These are phyloP conservation scores for Cephalopholis sonnerati DNA, from an alignment of 2,113 vertebrate genomes.

Conservation along the genomic window DNA sequence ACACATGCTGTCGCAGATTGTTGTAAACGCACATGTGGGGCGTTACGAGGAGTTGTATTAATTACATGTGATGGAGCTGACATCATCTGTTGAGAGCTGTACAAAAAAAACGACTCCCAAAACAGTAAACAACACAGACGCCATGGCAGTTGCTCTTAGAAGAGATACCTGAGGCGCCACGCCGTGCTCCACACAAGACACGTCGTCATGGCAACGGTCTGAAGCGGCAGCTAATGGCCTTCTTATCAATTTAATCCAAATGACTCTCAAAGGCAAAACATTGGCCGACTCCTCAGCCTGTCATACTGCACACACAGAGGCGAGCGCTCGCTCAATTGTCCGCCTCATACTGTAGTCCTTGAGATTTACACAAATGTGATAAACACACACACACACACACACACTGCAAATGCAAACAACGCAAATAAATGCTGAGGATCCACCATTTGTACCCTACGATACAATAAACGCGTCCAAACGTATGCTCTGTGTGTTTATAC, in stretches of 20 bases:
- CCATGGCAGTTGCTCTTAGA: conserved; percentile 11
- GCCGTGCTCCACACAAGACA: conserved; percentile 50
- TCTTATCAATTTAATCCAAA: conserved; percentile 76
- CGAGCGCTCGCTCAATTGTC: background rate
- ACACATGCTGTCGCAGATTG: background rate
- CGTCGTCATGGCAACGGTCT: conserved; percentile 73
- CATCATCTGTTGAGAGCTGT: background rate
- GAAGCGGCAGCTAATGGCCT: conserved; percentile 73
- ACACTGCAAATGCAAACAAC: background rate
- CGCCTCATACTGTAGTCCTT: background rate
- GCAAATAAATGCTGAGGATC: background rate
- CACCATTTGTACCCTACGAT: background rate
- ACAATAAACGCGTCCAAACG: conserved; percentile 8
- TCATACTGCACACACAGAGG: conserved; percentile 1
- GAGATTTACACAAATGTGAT: conserved; percentile 26
- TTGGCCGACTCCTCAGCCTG: conserved; percentile 39
- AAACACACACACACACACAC: background rate
- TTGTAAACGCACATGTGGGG: background rate
- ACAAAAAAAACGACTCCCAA: background rate
- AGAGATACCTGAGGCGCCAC: conserved; percentile 63
- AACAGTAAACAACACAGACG: background rate
- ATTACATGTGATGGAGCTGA: conserved; percentile 31
- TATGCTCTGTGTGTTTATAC: conserved; percentile 20
- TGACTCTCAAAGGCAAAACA: conserved; percentile 62
- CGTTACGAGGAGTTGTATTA: background rate